Percentiles rank a stretch among this genome's conserved stretches.
Evolutionary conservation across 1,140 invertebrate species (phyloP).

Genomic region (Platorchestia sp.): DNA sequence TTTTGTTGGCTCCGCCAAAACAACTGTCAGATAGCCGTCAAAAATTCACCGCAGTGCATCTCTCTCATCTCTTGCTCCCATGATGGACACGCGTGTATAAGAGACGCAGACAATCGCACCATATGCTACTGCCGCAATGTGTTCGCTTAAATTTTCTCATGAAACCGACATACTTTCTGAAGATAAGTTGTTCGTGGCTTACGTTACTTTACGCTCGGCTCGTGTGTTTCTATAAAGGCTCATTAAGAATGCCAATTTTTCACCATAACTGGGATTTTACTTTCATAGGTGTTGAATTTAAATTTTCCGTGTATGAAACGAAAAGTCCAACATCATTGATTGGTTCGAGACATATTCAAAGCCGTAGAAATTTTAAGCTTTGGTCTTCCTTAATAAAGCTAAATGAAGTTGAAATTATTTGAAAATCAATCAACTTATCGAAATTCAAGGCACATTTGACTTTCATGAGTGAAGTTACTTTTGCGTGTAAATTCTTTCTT

Average conservation of each 20-base stretch:
- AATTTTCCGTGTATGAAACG: too few relatives aligned
- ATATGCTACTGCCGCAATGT: not conserved
- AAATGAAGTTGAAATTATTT: not conserved
- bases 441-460: not conserved
- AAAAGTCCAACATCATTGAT: too few relatives aligned
- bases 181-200: not conserved
- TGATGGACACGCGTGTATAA: not conserved
- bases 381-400: not conserved
- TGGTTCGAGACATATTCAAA: too few relatives aligned
- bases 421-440: not conserved
- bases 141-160: not conserved
- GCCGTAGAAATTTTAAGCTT: too few relatives aligned
- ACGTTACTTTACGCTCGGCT: not conserved
- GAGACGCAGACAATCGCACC: not conserved
- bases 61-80: not conserved
- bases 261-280: not conserved
- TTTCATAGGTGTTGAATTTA: too few relatives aligned
- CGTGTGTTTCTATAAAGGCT: too few relatives aligned
- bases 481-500: not conserved
- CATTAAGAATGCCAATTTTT: not conserved
- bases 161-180: not conserved
- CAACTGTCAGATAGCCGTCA: slow-evolving; percentile 21
- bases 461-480: not conserved
- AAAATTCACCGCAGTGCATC: slow-evolving; percentile 14
- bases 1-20: slow-evolving; percentile 43